Conservation (phyloP, 35 echinoderm and acorn worm genomes). For the Hemicentrotus pulcherrimus region DNA sequence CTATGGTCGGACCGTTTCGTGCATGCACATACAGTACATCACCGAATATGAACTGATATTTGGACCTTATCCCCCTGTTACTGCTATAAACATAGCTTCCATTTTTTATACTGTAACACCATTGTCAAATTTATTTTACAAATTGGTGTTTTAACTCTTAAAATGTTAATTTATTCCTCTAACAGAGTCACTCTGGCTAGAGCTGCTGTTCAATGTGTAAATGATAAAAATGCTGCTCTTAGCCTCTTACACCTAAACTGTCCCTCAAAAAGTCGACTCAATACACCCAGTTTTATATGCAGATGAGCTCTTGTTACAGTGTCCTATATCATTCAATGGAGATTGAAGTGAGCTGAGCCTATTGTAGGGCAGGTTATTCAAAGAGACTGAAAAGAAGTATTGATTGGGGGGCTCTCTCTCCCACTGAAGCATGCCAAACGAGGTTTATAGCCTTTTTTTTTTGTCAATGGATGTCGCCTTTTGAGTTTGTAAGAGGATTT, state of each 20-base stretch:
- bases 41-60: no score
- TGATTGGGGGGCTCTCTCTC: neutral
- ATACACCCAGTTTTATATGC: neutral
- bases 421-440: neutral
- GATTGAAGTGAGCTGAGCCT: neutral
- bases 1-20: no score
- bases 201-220: no score
- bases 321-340: neutral
- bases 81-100: no score
- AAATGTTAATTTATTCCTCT: no score
- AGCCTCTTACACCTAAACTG: neutral
- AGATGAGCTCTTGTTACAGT: neutral
- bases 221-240: no score
- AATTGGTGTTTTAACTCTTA: no score
- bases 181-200: no score
- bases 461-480: neutral
- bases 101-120: no score
- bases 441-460: neutral
- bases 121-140: no score
- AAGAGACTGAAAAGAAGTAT: neutral
- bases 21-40: no score
- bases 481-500: neutral
- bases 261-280: neutral
- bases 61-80: no score
- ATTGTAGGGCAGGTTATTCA: neutral